Conservation (phyloP, 1,140 invertebrate genomes). For the Formica selysi region DNA sequence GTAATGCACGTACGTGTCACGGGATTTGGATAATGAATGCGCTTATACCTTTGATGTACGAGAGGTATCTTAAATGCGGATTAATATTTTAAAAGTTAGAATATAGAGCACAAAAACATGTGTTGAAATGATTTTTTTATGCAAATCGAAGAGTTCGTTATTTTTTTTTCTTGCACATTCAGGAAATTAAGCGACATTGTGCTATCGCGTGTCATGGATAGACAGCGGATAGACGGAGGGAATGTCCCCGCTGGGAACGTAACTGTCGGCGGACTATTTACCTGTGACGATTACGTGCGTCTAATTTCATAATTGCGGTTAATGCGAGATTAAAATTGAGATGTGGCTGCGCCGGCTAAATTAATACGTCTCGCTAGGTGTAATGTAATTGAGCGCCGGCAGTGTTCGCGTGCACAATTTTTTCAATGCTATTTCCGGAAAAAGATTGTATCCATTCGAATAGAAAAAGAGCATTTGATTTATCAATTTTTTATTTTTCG, state of each 20-base stretch:
- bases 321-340: slow-evolving; percentile 70
- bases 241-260: slow-evolving; percentile 36
- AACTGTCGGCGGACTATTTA: slow-evolving; percentile 65
- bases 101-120: background rate
- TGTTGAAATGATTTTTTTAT: background rate
- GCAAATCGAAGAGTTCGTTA: background rate
- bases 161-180: background rate
- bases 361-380: slow-evolving; percentile 45
- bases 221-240: slow-evolving; percentile 13
- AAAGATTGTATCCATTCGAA: background rate
- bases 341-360: slow-evolving; percentile 46
- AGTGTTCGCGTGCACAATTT: slow-evolving; percentile 48
- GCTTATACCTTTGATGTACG: background rate
- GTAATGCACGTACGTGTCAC: slow-evolving; percentile 12
- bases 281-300: slow-evolving; percentile 61
- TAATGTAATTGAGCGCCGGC: slow-evolving; percentile 64
- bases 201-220: slow-evolving; percentile 38
- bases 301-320: slow-evolving; percentile 63
- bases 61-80: background rate
- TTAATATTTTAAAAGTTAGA: background rate
- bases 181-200: slow-evolving; percentile 17
- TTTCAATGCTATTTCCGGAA: background rate
- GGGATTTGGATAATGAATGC: background rate
- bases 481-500: background rate
- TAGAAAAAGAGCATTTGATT: background rate